Conservation (phyloP, 2,797 vertebrate genomes). For the Naso thynnoides region DNA sequence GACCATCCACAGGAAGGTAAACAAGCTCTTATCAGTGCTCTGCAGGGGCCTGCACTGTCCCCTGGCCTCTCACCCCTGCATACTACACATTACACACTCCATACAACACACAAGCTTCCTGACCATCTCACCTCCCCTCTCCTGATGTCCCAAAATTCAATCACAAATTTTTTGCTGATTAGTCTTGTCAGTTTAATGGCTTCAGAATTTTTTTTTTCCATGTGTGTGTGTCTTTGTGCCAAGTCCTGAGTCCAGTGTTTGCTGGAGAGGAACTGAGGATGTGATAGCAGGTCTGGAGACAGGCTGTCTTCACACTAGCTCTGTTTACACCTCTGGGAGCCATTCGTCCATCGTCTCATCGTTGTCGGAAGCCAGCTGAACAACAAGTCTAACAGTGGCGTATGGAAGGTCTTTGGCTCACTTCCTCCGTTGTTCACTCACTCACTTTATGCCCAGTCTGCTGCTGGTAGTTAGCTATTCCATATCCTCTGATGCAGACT, state of each 20-base stretch:
- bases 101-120: slow-evolving; percentile 65
- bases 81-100: slow-evolving; percentile 68
- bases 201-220: slow-evolving; percentile 40
- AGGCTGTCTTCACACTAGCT: slow-evolving; percentile 81
- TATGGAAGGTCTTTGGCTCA: slow-evolving; percentile 56
- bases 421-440: slow-evolving; percentile 45
- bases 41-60: slow-evolving; percentile 89
- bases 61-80: slow-evolving; percentile 83
- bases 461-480: slow-evolving; percentile 31
- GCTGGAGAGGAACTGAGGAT: slow-evolving; percentile 71
- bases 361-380: slow-evolving; percentile 71
- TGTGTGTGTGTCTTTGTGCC: slow-evolving; percentile 35
- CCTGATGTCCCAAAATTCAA: slow-evolving; percentile 47
- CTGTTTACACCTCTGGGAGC: slow-evolving; percentile 85
- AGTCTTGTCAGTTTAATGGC: slow-evolving; percentile 68
- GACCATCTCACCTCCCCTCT: slow-evolving; percentile 69
- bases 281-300: slow-evolving; percentile 80
- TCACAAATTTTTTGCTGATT: slow-evolving; percentile 60
- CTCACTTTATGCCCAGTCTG: slow-evolving; percentile 37
- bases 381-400: slow-evolving; percentile 63
- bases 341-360: slow-evolving; percentile 78
- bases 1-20: slow-evolving; percentile 95
- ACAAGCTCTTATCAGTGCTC: slow-evolving; percentile 92
- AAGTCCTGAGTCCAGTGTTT: slow-evolving; percentile 52
- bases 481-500: slow-evolving; percentile 8